These are phyloP conservation scores for Morelia viridis DNA, from an alignment of 2,797 vertebrate species.

Conservation along the genomic window DNA sequence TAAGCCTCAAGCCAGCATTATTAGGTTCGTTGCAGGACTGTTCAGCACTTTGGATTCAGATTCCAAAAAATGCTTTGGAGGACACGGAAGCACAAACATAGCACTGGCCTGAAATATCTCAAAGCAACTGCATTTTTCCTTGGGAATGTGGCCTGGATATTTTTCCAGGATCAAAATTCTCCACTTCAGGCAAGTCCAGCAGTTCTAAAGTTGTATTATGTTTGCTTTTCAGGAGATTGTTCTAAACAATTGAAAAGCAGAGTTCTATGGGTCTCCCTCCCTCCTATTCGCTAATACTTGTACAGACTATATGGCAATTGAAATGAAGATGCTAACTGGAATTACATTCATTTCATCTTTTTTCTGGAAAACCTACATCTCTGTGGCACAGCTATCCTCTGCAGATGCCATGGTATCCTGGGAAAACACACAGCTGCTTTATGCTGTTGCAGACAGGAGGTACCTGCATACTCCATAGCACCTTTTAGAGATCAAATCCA, in stretches of 20 bases:
- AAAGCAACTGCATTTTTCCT: background rate
- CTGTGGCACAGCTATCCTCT: background rate
- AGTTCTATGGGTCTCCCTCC: background rate
- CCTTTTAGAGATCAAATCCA: background rate
- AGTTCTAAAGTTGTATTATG: background rate
- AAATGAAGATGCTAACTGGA: background rate
- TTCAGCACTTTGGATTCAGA: background rate
- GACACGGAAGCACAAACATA: background rate
- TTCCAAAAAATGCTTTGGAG: background rate
- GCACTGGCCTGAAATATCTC: background rate
- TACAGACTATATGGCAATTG: background rate
- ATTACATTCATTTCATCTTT: background rate
- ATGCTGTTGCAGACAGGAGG: background rate
- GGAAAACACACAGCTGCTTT: background rate
- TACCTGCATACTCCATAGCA: background rate
- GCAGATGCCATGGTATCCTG: background rate
- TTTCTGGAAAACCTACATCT: background rate
- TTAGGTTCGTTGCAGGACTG: background rate
- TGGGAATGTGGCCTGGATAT: background rate
- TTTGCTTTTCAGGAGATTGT: background rate
- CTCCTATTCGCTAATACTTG: background rate
- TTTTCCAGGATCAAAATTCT: background rate
- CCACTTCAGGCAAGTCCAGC: background rate
- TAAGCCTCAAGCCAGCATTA: background rate
- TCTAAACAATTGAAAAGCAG: background rate